Conservation (phyloP, 2,113 vertebrate genomes). For the Neopipo cinnamomea region DNA sequence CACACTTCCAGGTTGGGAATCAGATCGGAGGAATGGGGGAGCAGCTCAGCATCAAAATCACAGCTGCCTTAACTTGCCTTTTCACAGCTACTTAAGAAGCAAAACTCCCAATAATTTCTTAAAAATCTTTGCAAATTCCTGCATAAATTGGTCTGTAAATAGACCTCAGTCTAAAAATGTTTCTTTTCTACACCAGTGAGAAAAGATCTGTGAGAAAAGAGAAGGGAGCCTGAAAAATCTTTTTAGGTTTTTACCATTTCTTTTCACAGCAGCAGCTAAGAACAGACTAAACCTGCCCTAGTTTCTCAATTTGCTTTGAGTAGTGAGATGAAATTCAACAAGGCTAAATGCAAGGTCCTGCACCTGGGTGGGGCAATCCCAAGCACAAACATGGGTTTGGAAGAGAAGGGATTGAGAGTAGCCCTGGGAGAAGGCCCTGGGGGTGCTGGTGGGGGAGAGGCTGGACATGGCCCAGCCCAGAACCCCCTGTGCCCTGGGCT, state of each 20-base stretch:
- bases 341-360: background rate
- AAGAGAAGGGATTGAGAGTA: background rate
- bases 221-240: background rate
- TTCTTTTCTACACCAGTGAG: background rate
- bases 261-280: background rate
- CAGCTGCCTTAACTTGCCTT: background rate
- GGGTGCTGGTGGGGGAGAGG: too few species aligned
- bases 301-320: background rate
- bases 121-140: background rate
- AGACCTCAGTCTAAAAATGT: background rate
- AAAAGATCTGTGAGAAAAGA: background rate
- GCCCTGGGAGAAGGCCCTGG: too few species aligned
- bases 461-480: too few species aligned
- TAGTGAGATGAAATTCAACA: background rate
- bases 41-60: background rate
- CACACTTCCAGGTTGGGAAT: rapidly evolving
- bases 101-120: background rate
- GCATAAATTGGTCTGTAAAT: background rate
- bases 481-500: background rate
- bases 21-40: background rate
- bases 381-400: background rate
- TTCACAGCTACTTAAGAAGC: background rate
- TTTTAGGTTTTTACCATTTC: background rate
- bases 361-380: background rate
- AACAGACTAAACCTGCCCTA: background rate